phyloP scores from a whole-genome alignment of 2,797 vertebrate genomes.

The Australoheros facetus region DNA sequence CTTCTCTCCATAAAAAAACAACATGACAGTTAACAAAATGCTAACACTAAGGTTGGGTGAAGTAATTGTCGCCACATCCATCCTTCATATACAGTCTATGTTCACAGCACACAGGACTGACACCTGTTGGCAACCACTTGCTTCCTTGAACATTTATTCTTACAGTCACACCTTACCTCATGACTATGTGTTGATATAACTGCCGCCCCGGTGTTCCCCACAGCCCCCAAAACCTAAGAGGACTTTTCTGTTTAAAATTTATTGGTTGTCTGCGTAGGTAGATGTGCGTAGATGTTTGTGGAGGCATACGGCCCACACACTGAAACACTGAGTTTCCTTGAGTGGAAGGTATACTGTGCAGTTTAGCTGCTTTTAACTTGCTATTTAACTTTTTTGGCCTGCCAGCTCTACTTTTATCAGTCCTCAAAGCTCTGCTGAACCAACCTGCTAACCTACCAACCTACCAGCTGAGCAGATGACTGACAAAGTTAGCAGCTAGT shows the following conservation, averaged over 20 bases:
- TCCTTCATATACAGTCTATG: too few relatives aligned
- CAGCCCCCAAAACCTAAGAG: background rate
- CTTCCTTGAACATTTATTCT: background rate
- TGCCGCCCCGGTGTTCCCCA: background rate
- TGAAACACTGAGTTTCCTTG: too few relatives aligned
- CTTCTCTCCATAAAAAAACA: too few relatives aligned
- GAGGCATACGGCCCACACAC: background rate
- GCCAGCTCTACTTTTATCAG: background rate
- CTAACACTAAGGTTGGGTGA: too few relatives aligned
- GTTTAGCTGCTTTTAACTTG: too few relatives aligned
- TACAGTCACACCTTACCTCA: background rate
- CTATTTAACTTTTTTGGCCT: too few relatives aligned
- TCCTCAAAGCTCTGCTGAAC: too few relatives aligned
- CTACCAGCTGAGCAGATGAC: background rate
- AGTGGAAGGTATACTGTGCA: too few relatives aligned
- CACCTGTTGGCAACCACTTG: background rate
- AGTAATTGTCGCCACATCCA: too few relatives aligned
- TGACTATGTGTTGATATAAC: background rate
- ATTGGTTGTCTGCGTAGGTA: background rate
- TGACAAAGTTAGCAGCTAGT: background rate
- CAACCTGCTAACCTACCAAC: too few relatives aligned
- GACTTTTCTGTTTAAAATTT: background rate
- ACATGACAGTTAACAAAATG: too few relatives aligned
- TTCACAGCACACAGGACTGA: too few relatives aligned
- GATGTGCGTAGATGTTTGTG: background rate